A percentile compares a stretch with the other conserved stretches of the same genome.
These are phyloP conservation scores for Athene cunicularia DNA, from an alignment of 2,113 vertebrate genomes.

Conservation along the genomic window DNA sequence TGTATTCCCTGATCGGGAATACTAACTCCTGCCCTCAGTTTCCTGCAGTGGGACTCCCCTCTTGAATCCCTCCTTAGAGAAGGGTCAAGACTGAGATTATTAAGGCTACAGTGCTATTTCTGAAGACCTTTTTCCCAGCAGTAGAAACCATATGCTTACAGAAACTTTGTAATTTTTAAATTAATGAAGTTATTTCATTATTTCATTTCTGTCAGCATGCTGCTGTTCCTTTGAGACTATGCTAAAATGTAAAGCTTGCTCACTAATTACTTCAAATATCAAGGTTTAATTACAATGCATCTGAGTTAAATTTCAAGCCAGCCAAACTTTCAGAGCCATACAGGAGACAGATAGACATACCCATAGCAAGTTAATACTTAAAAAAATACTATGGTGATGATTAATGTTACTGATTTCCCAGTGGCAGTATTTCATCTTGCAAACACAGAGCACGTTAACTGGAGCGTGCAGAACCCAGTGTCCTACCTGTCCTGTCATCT, in stretches of 20 bases:
- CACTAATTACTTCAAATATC: slow-evolving; percentile 31
- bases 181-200: slow-evolving; percentile 9
- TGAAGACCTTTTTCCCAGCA: neutral
- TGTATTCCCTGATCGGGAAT: neutral
- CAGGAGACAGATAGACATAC: neutral
- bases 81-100: neutral
- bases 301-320: neutral
- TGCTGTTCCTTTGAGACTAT: neutral
- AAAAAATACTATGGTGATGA: neutral
- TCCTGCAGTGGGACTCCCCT: neutral
- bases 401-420: neutral
- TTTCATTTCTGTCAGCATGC: neutral
- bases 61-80: neutral
- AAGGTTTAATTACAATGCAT: slow-evolving; percentile 28
- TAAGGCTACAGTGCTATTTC: neutral
- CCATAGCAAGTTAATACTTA: neutral
- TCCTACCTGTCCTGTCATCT: slow-evolving; percentile 36
- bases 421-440: neutral
- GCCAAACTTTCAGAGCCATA: neutral
- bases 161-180: neutral
- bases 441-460: neutral
- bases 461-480: neutral
- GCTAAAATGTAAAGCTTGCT: neutral
- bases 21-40: neutral
- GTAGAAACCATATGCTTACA: neutral